Evolutionary conservation across 2,113 vertebrate species (phyloP), one percentile per base, ranked within the genome.

Genomic region (Stegostoma tigrinum): DNA sequence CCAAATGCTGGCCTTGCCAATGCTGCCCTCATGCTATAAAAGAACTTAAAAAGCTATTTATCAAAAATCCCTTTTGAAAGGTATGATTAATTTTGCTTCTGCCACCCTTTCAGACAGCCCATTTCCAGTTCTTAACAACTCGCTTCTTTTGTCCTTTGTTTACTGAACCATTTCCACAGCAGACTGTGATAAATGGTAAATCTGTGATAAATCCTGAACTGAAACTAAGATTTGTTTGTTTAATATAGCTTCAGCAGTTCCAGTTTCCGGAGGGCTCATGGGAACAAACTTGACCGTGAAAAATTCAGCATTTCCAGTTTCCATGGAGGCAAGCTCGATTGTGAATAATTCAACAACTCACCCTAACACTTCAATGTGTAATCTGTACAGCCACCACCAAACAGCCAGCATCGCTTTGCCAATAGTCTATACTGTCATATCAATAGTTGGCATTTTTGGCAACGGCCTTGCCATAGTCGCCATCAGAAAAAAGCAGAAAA

Each of bases 401-500:
- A 98, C 98, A 0, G 98, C 98, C 45, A 97, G 97, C 67, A 96
- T 99, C 42, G 30, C 99, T 64, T 97, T 99, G 96, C 98, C 99
- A 0, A 95, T 98, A 2, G 96, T 98, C 96, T 99, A 99, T 34
- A 97, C 97, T 66, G 42, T 97, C 0, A 98, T 99, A 87, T 98
- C 98, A 78, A 1, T 98, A 0, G 97, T 99, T 10, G 99, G 99
- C 1, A 96, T 99, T 27, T 95, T 98, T 0, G 99, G 99, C 48
- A 99, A 99, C 94, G 42, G 97, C 96, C 96, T 99, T 45, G 99
- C 99, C 72, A 97, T 99, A 95, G 96, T 98, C 0, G 98, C 99
- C 96, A 99, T 99, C 95, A 96, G 98, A 27, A 98, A 98, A 96
- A 99, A 99, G 96, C 96, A 98, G 85, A 99, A 98, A 96, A 99